Percentiles rank a stretch among this genome's conserved stretches.
phyloP scores from a whole-genome alignment of 2,797 vertebrate genomes.

The Coregonus suidteri region DNA sequence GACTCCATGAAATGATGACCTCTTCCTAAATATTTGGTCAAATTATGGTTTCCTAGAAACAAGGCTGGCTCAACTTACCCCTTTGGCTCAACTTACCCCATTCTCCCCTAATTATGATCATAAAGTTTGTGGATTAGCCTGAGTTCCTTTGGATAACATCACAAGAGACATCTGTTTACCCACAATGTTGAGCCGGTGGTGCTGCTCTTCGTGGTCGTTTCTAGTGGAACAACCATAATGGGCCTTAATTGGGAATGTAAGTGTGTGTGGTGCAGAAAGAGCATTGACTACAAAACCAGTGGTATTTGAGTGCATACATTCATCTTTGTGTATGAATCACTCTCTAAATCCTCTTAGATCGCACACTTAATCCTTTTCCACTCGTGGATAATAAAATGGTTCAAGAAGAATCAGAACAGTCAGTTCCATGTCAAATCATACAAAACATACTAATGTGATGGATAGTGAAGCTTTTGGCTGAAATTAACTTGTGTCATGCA shows the following conservation, averaged over 20 bases:
- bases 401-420: constrained; percentile 32
- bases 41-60: too few species aligned
- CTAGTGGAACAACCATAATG: constrained; percentile 77
- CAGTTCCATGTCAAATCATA: constrained; percentile 38
- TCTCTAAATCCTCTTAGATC: constrained; percentile 52
- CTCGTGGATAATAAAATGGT: constrained; percentile 44
- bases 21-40: too few species aligned
- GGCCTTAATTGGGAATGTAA: constrained; percentile 80
- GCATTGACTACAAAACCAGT: constrained; percentile 72
- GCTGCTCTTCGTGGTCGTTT: constrained; percentile 68
- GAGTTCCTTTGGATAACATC: constrained; percentile 75
- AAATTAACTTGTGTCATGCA: constrained; percentile 37
- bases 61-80: too few species aligned
- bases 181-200: constrained; percentile 63
- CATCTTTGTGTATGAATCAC: constrained; percentile 65
- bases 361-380: constrained; percentile 27
- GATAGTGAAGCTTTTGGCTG: constrained; percentile 35
- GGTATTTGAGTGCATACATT: constrained; percentile 76
- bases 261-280: constrained; percentile 76
- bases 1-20: too few species aligned
- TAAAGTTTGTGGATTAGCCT: constrained; percentile 73
- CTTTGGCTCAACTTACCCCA: too few species aligned
- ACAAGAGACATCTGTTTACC: constrained; percentile 74
- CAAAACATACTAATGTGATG: constrained; percentile 16
- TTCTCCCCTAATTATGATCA: constrained; percentile 56